Evolutionary conservation across 1,140 invertebrate genomes (phyloP).

Genomic region (Cotesia vestalis): DNA sequence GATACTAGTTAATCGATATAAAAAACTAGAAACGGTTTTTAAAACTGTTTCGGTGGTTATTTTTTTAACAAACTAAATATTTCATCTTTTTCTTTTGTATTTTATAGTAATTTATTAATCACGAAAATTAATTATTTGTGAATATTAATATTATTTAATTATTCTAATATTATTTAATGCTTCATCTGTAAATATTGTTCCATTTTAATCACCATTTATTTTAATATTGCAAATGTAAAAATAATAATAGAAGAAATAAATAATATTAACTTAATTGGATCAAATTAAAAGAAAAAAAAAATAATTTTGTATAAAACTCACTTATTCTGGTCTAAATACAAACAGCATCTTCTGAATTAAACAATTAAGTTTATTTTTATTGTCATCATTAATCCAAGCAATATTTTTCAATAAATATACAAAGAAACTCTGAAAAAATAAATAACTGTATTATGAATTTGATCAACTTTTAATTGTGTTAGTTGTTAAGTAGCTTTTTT

Average conservation of each 20-base stretch:
- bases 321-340: conserved; percentile 95
- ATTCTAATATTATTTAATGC: conserved; percentile 6
- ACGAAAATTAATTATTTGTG: too few species aligned
- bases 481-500: conserved; percentile 58
- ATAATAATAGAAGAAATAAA: background rate
- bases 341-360: conserved; percentile 94
- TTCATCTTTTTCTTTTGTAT: background rate
- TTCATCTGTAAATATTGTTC: conserved; percentile 24
- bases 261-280: background rate
- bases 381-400: conserved; percentile 81
- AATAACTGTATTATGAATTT: conserved; percentile 94
- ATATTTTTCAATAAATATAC: conserved; percentile 94
- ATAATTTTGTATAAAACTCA: conserved; percentile 14
- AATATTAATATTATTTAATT: background rate
- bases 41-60: background rate
- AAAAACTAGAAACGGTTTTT: background rate
- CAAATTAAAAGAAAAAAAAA: background rate
- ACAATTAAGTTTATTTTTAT: conserved; percentile 91
- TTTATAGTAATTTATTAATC: background rate
- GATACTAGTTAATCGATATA: too few species aligned
- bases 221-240: conserved; percentile 10
- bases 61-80: too few species aligned
- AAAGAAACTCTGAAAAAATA: conserved; percentile 94
- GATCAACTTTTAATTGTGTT: conserved; percentile 94
- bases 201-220: background rate